Evolutionary conservation across 2,888 invertebrate genomes (phyloP).

Genomic region (Lingula anatina): DNA sequence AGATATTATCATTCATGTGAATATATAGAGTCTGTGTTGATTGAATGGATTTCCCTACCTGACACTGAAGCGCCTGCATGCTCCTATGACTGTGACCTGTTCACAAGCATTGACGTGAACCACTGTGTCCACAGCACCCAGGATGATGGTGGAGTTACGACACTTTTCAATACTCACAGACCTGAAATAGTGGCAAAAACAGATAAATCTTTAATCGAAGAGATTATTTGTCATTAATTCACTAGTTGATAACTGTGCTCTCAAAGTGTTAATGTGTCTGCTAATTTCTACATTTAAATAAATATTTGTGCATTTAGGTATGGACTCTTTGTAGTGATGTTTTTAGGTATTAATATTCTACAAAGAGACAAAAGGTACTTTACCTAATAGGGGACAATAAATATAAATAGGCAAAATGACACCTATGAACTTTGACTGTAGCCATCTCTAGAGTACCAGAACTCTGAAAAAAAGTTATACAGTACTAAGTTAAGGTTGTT

Average conservation of each 20-base stretch:
- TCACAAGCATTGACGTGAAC: slow-evolving; percentile 51
- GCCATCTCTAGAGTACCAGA: slow-evolving; percentile 48
- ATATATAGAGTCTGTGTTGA: too few species aligned
- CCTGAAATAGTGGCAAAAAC: slow-evolving; percentile 18
- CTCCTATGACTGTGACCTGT: slow-evolving; percentile 46
- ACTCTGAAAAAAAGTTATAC: slow-evolving; percentile 37
- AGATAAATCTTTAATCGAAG: background rate
- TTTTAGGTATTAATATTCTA: too few species aligned
- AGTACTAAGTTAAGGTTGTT: too few species aligned
- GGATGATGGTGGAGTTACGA: slow-evolving; percentile 49
- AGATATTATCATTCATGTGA: too few species aligned
- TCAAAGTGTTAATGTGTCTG: background rate
- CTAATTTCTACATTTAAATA: background rate
- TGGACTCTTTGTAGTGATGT: too few species aligned
- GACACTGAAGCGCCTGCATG: slow-evolving; percentile 43
- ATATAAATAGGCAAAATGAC: slow-evolving; percentile 48
- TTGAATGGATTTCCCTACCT: too few species aligned
- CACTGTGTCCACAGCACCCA: slow-evolving; percentile 52
- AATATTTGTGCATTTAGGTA: too few species aligned
- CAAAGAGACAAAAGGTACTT: too few species aligned
- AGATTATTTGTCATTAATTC: slow-evolving; percentile 1
- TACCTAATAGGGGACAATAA: slow-evolving; percentile 49
- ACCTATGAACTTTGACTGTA: slow-evolving; percentile 48
- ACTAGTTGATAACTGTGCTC: too few species aligned
- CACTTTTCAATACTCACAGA: slow-evolving; percentile 52